Evolutionary conservation across 2,888 invertebrate genomes (phyloP).

Genomic region (Ochropleura plecta): DNA sequence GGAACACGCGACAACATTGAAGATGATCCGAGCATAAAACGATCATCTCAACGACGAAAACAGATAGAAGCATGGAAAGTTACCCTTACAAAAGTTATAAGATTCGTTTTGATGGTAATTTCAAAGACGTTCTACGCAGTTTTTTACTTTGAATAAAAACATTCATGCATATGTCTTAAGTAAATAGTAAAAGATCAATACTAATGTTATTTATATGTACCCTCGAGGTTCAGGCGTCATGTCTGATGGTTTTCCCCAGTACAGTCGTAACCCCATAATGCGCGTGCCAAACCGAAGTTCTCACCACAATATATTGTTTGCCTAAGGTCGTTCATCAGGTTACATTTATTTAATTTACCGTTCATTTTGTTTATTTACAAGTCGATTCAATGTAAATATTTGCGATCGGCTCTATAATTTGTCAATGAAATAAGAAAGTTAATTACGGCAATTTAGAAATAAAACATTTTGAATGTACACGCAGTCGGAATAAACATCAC

Average conservation of each 20-base stretch:
- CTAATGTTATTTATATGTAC: constrained; percentile 39
- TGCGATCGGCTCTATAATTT: constrained; percentile 9
- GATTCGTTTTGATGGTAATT: too few relatives aligned
- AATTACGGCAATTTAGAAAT: background rate
- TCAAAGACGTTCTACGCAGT: background rate
- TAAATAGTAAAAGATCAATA: constrained; percentile 23
- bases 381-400: constrained; percentile 14
- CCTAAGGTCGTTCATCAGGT: constrained; percentile 16
- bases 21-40: too few relatives aligned
- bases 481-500: background rate
- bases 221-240: constrained; percentile 17
- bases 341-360: constrained; percentile 25
- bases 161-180: background rate
- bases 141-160: background rate
- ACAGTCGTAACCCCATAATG: constrained; percentile 2
- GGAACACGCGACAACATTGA: background rate
- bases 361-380: constrained; percentile 27
- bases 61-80: too few relatives aligned
- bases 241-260: constrained; percentile 48
- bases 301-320: constrained; percentile 27
- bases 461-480: background rate
- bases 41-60: too few relatives aligned
- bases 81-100: too few relatives aligned
- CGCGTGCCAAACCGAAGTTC: constrained; percentile 50
- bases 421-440: background rate